phyloP scores from a whole-genome alignment of 2,888 invertebrate genomes.

The Ophioninae sp. region DNA sequence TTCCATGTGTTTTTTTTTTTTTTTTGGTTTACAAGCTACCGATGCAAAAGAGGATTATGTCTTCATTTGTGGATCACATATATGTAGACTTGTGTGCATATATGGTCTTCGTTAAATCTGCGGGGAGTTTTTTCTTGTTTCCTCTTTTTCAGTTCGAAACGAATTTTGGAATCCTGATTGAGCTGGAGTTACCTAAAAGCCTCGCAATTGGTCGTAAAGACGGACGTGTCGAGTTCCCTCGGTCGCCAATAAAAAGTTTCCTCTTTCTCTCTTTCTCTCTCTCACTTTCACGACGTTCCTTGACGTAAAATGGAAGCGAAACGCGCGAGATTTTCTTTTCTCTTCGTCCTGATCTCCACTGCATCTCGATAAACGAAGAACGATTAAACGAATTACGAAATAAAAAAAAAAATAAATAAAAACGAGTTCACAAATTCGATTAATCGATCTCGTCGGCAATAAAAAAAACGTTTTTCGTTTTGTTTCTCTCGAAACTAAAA shows the following conservation, averaged over 20 bases:
- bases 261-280: neutral
- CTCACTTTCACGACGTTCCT: conserved; percentile 23
- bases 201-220: conserved; percentile 34
- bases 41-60: too few relatives aligned
- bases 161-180: conserved; percentile 1
- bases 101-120: neutral
- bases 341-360: neutral
- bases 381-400: neutral
- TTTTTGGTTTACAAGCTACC: too few relatives aligned
- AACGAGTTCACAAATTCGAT: too few relatives aligned
- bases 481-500: too few relatives aligned
- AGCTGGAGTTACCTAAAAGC: neutral
- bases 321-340: conserved; percentile 42
- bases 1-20: too few relatives aligned
- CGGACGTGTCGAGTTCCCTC: conserved; percentile 1
- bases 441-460: too few relatives aligned
- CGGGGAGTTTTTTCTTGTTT: neutral
- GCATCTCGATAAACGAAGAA: neutral
- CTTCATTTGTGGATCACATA: too few relatives aligned
- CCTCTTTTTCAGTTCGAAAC: neutral
- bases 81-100: neutral
- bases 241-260: conserved; percentile 12
- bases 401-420: too few relatives aligned
- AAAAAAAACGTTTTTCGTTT: too few relatives aligned
- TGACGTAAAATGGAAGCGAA: conserved; percentile 39